These are phyloP conservation scores for Pseudomugil gertrudae DNA, from an alignment of 2,797 vertebrate species.

Conservation along the genomic window DNA sequence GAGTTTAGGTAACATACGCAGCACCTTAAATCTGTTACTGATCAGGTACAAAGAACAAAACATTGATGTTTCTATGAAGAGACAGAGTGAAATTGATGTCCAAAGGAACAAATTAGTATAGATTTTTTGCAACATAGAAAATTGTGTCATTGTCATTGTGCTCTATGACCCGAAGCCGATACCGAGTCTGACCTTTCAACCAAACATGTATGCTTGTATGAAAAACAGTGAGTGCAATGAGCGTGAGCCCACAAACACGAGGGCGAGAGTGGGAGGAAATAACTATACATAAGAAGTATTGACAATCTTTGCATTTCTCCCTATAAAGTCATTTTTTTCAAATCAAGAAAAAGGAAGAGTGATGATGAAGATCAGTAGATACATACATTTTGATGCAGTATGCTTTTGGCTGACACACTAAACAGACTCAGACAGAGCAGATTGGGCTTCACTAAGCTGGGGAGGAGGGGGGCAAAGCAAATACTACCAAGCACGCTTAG, in stretches of 20 bases:
- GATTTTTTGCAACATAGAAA: slow-evolving; percentile 66
- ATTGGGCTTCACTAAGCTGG: slow-evolving; percentile 69
- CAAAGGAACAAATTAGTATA: slow-evolving; percentile 59
- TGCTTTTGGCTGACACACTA: slow-evolving; percentile 56
- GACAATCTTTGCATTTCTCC: slow-evolving; percentile 15
- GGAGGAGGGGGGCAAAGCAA: slow-evolving; percentile 64
- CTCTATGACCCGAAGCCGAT: slow-evolving; percentile 47
- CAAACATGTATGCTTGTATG: slow-evolving; percentile 38
- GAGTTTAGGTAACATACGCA: no score
- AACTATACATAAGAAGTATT: slow-evolving; percentile 2
- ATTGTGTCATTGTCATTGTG: slow-evolving; percentile 60
- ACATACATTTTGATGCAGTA: slow-evolving; percentile 20
- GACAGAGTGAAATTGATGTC: slow-evolving; percentile 31
- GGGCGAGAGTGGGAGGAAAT: slow-evolving; percentile 1
- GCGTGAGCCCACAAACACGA: neutral
- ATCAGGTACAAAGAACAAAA: slow-evolving; percentile 8
- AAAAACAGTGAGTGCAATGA: neutral
- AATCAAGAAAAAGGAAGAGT: neutral
- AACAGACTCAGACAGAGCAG: slow-evolving; percentile 69
- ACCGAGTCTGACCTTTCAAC: slow-evolving; percentile 54
- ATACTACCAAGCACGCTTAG: slow-evolving; percentile 54
- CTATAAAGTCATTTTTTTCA: slow-evolving; percentile 13
- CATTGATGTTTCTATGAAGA: slow-evolving; percentile 18
- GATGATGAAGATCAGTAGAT: slow-evolving; percentile 19
- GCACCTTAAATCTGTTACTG: slow-evolving; percentile 3